Evolutionary conservation across 2,797 vertebrate species (phyloP), one percentile per base, ranked within the genome.

Genomic region (Liasis olivaceus): DNA sequence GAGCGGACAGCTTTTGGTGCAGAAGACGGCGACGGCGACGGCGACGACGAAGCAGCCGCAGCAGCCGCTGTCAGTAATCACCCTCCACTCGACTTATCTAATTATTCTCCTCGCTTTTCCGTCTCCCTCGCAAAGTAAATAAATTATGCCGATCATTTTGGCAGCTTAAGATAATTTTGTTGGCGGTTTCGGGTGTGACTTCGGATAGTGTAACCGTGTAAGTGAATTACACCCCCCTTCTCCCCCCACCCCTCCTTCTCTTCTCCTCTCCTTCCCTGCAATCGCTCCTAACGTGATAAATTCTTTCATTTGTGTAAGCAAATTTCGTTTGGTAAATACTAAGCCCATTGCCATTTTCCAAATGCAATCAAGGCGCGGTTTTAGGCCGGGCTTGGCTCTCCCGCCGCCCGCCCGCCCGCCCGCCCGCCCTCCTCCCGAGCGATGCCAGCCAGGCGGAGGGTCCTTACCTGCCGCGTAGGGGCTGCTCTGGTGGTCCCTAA

Each of bases 291-390:
- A 99, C 99, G 98, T 99, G 99, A 99, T 99, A 99, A 99, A 99
- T 99, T 99, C 99, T 99, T 99, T 99, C 99, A 99, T 99, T 99
- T 99, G 99, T 99, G 99, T 99, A 99, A 99, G 99, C 99, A 99
- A 99, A 99, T 99, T 99, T 99, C 98, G 99, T 99, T 99, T 99
- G 98, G 99, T 99, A 99, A 99, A 99, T 99, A 99, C 99, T 99
- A 99, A 99, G 99, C 99, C 99, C 99, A 99, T 99, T 99, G 99
- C 99, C 99, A 99, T 99, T 98, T 99, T 99, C 63, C 98, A 99
- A 99, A 99, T 99, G 99, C 98, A 99, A 99, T 99, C 99, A 99
- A 98, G 98, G 96, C 98, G 98, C 98, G 98, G 98, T 13, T 99
- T 99, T 99, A 99, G 99, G 99, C 98, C 95, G 96, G 94, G 97